Evolutionary conservation across 2,888 invertebrate genomes (phyloP), one percentile per base, ranked within the genome.

Genomic region (Lasioglossum lativentre): DNA sequence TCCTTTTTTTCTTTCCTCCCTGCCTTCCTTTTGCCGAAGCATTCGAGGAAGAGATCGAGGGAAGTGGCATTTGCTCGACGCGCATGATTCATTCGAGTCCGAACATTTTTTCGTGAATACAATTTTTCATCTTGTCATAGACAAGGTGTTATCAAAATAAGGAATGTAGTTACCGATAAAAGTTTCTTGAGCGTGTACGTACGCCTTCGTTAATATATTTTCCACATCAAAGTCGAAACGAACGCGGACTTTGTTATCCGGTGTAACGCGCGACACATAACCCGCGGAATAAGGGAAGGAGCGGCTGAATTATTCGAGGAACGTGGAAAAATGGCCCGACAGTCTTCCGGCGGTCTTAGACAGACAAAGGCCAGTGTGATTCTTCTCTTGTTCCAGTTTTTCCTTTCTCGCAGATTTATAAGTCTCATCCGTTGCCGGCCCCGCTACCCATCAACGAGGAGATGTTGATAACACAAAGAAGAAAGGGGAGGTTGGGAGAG

Each of bases 381-480:
- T 63, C 30, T 63, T 63, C 19, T 63, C 19, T 30, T 63, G 63
- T 30, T 30, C 38, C 68, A 68, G 34, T 38, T 38, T 38, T n/a
- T 40, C 40, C n/a, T 40, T n/a, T 70, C 0, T 10, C 23, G 66
- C n/a, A n/a, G 70, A 70, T 40, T 40, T 70, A 70, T 70, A 40
- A 40, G 68, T 34, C 38, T 68, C 68, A 10, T 68, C 38, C 68
- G 38, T 68, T 38, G 34, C 68, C 38, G 12, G 12, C 2, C 16
- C 2, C 30, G 12, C 38, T 68, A 10, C 0, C 8, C 23, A n/a
- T 27, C n/a, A n/a, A 59, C 52, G 56, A 23, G 10, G 16, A 40
- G 68, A 63, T 34, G 75, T 71, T 66, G 82, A 72, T 66, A 83
- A 79, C 5, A 23, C 56, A 47, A 42, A 23, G n/a, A 4, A 30